These are phyloP conservation scores for Gryon sp. DNA, from an alignment of 1,140 invertebrate species.

Conservation along the genomic window DNA sequence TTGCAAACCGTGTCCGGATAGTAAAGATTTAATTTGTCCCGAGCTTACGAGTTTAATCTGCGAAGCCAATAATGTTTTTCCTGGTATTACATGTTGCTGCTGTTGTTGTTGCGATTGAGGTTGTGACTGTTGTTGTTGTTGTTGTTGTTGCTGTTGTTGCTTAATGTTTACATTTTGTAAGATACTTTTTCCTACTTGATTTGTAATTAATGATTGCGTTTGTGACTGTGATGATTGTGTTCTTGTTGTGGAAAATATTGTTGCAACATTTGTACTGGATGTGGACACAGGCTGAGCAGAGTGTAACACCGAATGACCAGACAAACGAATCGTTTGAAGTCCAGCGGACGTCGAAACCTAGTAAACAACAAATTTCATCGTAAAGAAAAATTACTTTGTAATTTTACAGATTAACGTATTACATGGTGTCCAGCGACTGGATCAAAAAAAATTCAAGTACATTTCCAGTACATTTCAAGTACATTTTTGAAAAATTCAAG, in stretches of 20 bases:
- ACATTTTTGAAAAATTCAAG: too few relatives aligned
- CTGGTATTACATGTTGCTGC: slow-evolving; percentile 73
- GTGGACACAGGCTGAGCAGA: slow-evolving; percentile 70
- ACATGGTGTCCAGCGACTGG: too few relatives aligned
- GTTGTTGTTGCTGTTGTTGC: slow-evolving; percentile 68
- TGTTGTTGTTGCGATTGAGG: slow-evolving; percentile 46
- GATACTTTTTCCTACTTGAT: slow-evolving; percentile 76
- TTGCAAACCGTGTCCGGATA: slow-evolving; percentile 76
- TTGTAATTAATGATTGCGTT: slow-evolving; percentile 72
- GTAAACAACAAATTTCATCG: slow-evolving; percentile 10
- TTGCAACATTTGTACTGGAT: slow-evolving; percentile 67
- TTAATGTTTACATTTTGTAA: slow-evolving; percentile 75
- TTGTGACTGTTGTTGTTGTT: slow-evolving; percentile 70
- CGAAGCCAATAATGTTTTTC: slow-evolving; percentile 76
- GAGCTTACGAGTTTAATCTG: slow-evolving; percentile 78
- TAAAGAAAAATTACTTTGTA: too few relatives aligned
- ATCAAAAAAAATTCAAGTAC: too few relatives aligned
- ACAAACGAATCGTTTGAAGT: slow-evolving; percentile 80
- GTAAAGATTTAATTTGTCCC: slow-evolving; percentile 76
- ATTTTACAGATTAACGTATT: too few relatives aligned
- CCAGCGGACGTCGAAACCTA: slow-evolving; percentile 78
- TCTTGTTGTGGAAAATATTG: slow-evolving; percentile 73
- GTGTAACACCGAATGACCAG: slow-evolving; percentile 78
- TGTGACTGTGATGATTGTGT: slow-evolving; percentile 69
- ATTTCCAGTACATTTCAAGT: too few relatives aligned